Percentiles rank a stretch among this genome's conserved stretches.
Conservation (phyloP, 2,888 invertebrate species). For the Bombylius discolor region DNA sequence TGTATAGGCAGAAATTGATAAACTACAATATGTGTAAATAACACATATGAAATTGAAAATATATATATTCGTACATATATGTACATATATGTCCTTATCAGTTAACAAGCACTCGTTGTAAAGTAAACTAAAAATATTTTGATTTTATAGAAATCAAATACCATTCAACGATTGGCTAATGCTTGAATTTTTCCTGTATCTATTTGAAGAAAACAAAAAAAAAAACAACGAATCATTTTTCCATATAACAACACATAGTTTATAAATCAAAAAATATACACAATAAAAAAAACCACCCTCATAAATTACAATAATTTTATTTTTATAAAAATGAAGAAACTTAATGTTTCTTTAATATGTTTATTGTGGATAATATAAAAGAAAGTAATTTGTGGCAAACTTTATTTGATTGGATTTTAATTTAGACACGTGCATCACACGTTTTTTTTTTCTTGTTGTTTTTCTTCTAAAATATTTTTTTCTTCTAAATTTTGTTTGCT, state of each 20-base stretch:
- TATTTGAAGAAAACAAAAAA: not conserved
- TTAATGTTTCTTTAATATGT: not conserved
- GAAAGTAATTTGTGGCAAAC: conserved; percentile 7
- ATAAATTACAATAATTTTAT: conserved; percentile 6
- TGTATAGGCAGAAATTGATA: too few relatives aligned
- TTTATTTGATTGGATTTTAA: conserved; percentile 13
- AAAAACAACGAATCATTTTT: too few relatives aligned
- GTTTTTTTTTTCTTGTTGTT: not conserved
- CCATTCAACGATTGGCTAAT: conserved; percentile 6
- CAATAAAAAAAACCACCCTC: not conserved
- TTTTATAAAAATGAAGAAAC: not conserved
- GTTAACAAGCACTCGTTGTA: conserved; percentile 4
- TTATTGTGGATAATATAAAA: not conserved
- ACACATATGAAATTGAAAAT: too few relatives aligned
- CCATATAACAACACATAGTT: too few relatives aligned
- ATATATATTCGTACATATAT: too few relatives aligned
- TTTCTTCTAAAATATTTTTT: not conserved
- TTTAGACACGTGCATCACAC: conserved; percentile 11
- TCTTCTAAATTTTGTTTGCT: not conserved
- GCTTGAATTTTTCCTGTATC: not conserved
- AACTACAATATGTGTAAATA: too few relatives aligned
- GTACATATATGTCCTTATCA: conserved; percentile 6
- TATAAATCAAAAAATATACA: too few relatives aligned
- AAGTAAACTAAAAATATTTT: conserved; percentile 9
- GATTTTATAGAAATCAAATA: conserved; percentile 4